These are phyloP conservation scores for Gymnogyps californianus DNA, from an alignment of 2,113 vertebrate species.

Conservation along the genomic window DNA sequence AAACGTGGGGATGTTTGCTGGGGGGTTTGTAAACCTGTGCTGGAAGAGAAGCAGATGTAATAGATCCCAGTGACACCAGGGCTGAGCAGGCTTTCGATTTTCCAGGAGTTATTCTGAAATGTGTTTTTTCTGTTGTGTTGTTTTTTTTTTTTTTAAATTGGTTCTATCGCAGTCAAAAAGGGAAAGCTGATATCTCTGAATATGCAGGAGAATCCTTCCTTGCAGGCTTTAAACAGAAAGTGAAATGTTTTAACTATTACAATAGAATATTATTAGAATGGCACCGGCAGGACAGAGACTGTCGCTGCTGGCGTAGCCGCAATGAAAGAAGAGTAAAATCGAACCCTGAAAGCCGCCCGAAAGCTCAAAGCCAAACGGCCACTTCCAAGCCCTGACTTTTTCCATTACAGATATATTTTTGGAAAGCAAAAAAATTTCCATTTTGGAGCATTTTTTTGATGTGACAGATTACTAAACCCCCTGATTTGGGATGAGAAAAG, in stretches of 20 bases:
- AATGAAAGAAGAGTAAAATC: background rate
- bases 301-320: background rate
- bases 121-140: background rate
- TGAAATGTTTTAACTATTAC: background rate
- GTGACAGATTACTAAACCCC: background rate
- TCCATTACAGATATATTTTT: background rate
- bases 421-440: background rate
- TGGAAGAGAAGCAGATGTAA: background rate
- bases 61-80: background rate
- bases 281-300: background rate
- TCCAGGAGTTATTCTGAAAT: background rate
- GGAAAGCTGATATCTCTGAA: background rate
- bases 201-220: background rate
- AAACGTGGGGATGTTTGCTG: background rate
- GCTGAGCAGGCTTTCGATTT: background rate
- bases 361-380: background rate
- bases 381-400: background rate
- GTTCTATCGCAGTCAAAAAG: background rate
- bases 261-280: background rate
- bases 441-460: background rate
- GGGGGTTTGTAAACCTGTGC: background rate
- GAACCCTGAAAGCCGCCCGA: background rate
- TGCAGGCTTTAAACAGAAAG: background rate
- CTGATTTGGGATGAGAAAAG: background rate
- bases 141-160: background rate